These are phyloP conservation scores for Ranitomeya variabilis DNA, from an alignment of 2,113 vertebrate species.

Conservation along the genomic window DNA sequence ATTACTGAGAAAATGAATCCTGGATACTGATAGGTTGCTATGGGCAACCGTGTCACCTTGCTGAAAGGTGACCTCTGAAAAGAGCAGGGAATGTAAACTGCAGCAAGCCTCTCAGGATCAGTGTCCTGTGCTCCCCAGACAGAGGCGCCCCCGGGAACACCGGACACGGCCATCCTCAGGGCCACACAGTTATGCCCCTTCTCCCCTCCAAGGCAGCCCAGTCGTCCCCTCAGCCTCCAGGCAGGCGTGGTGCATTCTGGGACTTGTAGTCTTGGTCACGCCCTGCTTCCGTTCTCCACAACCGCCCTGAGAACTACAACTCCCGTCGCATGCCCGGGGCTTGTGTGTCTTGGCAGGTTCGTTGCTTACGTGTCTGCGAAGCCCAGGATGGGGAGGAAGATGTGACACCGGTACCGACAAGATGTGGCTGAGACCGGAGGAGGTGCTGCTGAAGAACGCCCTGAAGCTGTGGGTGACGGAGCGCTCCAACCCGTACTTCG, in stretches of 20 bases:
- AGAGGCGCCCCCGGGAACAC: background rate
- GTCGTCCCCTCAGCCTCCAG: background rate
- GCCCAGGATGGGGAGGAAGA: slow-evolving; percentile 62
- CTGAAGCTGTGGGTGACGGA: slow-evolving; percentile 94
- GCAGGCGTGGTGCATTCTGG: rapidly evolving
- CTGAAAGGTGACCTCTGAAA: background rate
- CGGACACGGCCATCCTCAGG: background rate
- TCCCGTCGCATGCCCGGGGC: slow-evolving; percentile 62
- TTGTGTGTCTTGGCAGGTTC: slow-evolving; percentile 67
- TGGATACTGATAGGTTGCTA: too few species aligned
- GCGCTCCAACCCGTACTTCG: slow-evolving; percentile 90
- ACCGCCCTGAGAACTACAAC: slow-evolving; percentile 63
- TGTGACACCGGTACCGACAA: slow-evolving; percentile 55
- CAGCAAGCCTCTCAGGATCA: background rate
- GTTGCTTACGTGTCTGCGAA: slow-evolving; percentile 77
- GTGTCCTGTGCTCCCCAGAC: background rate
- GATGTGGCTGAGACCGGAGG: slow-evolving; percentile 97
- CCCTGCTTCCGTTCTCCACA: background rate
- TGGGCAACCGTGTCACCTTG: background rate
- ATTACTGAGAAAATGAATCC: too few species aligned
- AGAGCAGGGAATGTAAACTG: background rate
- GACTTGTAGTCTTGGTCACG: background rate
- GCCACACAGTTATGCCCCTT: background rate
- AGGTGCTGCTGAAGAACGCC: slow-evolving; percentile 93
- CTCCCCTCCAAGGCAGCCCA: background rate